Conservation (phyloP, 1,140 invertebrate species). For the Semibalanus balanoides region DNA sequence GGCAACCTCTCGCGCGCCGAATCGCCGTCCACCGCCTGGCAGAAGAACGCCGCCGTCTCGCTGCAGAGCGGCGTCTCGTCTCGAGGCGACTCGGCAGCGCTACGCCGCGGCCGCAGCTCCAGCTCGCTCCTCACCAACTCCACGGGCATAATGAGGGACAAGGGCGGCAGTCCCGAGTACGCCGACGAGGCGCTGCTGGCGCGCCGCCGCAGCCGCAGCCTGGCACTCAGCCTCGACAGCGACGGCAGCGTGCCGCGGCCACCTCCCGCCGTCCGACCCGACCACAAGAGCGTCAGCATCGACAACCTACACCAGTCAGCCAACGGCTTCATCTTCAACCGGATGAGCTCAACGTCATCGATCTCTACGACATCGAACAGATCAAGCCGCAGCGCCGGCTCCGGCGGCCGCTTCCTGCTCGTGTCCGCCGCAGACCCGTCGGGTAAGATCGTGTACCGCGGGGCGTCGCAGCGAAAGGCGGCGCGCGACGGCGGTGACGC, state of each 20-base stretch:
- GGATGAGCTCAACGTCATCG: background rate
- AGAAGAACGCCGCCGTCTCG: constrained; percentile 24
- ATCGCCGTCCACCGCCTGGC: constrained; percentile 23
- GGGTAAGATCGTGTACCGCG: constrained; percentile 30
- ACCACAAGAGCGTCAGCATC: constrained; percentile 1
- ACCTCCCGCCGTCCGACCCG: background rate
- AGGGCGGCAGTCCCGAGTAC: background rate
- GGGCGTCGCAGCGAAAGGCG: constrained; percentile 16
- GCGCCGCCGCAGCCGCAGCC: background rate
- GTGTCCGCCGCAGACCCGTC: constrained; percentile 40
- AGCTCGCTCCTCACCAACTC: background rate
- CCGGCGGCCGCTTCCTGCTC: constrained; percentile 27
- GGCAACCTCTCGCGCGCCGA: constrained; percentile 29
- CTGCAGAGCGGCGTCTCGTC: background rate
- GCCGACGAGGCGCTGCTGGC: background rate
- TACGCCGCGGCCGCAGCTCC: background rate
- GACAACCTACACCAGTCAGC: constrained; percentile 1
- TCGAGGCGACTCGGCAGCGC: background rate
- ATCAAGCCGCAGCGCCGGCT: background rate
- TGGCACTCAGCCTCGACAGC: background rate
- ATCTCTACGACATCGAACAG: background rate
- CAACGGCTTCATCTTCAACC: constrained; percentile 7
- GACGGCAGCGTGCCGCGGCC: background rate
- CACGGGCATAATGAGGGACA: background rate
- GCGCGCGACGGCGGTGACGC: constrained; percentile 14